phyloP scores from a whole-genome alignment of 2,113 vertebrate species.

The Panurus biarmicus region DNA sequence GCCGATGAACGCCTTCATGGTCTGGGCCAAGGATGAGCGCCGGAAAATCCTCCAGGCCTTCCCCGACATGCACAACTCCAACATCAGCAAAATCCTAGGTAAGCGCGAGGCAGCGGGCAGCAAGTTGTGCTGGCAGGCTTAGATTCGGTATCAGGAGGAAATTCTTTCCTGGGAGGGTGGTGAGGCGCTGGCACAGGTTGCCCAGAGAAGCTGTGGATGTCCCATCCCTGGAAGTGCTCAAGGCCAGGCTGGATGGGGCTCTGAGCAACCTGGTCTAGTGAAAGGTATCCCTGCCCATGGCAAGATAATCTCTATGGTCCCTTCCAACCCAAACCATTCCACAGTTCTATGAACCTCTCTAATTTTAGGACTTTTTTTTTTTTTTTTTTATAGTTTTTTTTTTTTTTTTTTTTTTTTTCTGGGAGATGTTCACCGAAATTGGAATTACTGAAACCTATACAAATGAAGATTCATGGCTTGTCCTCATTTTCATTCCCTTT shows the following conservation, averaged over 20 bases:
- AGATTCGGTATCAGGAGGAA: fast-evolving
- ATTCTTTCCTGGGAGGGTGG: too few relatives aligned
- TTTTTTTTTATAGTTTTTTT: neutral
- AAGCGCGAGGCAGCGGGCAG: slow-evolving; percentile 36
- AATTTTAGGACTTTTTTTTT: neutral
- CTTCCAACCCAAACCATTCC: neutral
- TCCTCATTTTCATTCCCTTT: neutral
- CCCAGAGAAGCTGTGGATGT: neutral
- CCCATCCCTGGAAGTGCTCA: too few relatives aligned
- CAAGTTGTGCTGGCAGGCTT: neutral
- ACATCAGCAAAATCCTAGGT: slow-evolving; percentile 99
- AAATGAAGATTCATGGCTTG: neutral
- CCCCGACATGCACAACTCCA: slow-evolving; percentile 99
- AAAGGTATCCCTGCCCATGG: neutral
- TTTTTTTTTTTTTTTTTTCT: too few relatives aligned
- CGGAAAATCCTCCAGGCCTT: slow-evolving; percentile 99
- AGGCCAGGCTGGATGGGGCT: neutral
- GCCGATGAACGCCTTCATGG: slow-evolving; percentile 99
- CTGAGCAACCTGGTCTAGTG: neutral
- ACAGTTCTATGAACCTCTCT: neutral
- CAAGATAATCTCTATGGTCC: neutral
- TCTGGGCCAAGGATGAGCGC: slow-evolving; percentile 98
- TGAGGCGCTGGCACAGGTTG: neutral
- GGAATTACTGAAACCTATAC: neutral
- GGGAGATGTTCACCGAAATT: neutral